These are phyloP conservation scores for Chironomus striatipennis DNA, from an alignment of 1,140 invertebrate species.

Conservation along the genomic window DNA sequence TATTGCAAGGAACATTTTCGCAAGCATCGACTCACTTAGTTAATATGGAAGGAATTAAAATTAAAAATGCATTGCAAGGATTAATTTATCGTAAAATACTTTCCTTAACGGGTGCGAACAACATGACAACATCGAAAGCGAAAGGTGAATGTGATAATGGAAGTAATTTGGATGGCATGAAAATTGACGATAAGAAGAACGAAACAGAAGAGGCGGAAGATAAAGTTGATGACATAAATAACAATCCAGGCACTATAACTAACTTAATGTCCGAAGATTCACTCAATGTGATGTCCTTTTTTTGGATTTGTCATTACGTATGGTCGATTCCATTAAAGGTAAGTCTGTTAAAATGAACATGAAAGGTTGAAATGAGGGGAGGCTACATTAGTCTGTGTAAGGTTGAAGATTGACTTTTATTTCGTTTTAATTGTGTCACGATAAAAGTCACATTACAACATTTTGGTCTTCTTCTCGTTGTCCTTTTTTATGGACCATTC, in stretches of 20 bases:
- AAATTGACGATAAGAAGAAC: slow-evolving; percentile 27
- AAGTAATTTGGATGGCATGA: slow-evolving; percentile 29
- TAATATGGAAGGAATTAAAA: slow-evolving; percentile 68
- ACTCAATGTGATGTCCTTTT: slow-evolving; percentile 72
- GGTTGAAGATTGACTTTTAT: not conserved
- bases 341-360: slow-evolving; percentile 28
- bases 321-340: slow-evolving; percentile 83
- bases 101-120: slow-evolving; percentile 34
- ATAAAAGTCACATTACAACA: not conserved
- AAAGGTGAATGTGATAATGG: slow-evolving; percentile 40
- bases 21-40: slow-evolving; percentile 76
- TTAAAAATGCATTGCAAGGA: slow-evolving; percentile 71
- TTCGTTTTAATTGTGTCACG: slow-evolving; percentile 15
- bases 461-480: not conserved
- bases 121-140: slow-evolving; percentile 11
- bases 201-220: slow-evolving; percentile 21
- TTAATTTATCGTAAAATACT: slow-evolving; percentile 41
- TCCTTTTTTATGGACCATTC: not conserved
- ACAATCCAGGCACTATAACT: slow-evolving; percentile 56
- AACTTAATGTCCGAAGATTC: slow-evolving; percentile 78
- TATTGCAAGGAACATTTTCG: slow-evolving; percentile 71
- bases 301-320: slow-evolving; percentile 75
- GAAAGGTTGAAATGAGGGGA: too few relatives aligned
- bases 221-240: slow-evolving; percentile 28
- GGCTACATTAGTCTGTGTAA: not conserved